Evolutionary conservation across 2,797 vertebrate genomes (phyloP).

Genomic region (Furcifer pardalis): DNA sequence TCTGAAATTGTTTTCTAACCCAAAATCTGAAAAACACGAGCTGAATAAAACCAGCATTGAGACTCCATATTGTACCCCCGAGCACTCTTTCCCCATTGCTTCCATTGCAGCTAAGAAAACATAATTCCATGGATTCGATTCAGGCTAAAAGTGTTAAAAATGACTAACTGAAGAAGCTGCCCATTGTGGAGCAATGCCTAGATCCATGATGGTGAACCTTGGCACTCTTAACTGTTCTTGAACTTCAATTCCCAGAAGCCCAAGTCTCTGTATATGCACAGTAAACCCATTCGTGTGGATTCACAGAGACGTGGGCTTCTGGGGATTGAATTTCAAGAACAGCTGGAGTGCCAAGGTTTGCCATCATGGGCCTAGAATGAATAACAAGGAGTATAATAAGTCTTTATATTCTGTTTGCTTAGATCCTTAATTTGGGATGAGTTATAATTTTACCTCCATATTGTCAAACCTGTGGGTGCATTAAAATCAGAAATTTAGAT

Average conservation of each 20-base stretch:
- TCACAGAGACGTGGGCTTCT: too few species aligned
- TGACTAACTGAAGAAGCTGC: neutral
- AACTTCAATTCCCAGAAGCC: too few species aligned
- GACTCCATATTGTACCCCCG: constrained; percentile 35
- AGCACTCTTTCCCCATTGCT: neutral
- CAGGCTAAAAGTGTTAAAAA: neutral
- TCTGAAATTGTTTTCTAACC: constrained; percentile 9
- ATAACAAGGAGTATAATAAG: neutral
- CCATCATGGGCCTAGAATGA: too few species aligned
- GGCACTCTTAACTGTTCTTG: too few species aligned
- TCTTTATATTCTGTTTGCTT: neutral
- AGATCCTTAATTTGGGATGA: neutral
- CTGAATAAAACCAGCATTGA: constrained; percentile 21
- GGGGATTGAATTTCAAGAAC: too few species aligned
- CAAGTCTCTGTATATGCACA: too few species aligned
- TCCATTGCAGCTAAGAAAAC: neutral
- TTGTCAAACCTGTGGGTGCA: neutral
- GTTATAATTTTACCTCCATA: neutral
- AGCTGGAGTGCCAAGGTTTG: too few species aligned
- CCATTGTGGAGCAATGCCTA: neutral
- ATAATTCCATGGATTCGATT: neutral
- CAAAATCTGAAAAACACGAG: constrained; percentile 11
- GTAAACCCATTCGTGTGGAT: too few species aligned
- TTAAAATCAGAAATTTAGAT: neutral
- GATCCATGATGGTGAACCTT: too few species aligned